Conservation (phyloP, 2,113 vertebrate species). For the Rattus rattus region DNA sequence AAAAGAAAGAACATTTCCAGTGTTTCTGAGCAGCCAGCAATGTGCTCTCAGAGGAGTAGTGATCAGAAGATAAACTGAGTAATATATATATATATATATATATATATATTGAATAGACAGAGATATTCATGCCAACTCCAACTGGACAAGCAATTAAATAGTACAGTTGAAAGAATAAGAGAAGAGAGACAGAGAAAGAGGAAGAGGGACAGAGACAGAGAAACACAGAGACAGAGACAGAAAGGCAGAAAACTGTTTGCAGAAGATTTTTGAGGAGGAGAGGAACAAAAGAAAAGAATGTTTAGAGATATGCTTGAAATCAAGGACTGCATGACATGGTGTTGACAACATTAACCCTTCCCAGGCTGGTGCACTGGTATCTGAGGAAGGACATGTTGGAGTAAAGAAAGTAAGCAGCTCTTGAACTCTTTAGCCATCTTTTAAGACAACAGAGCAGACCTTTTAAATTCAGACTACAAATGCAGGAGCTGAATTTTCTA, state of each 20-base stretch:
- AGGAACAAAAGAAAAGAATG: not conserved
- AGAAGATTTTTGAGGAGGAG: not conserved
- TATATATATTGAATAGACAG: no score
- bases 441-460: not conserved
- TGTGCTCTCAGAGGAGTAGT: not conserved
- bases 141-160: not conserved
- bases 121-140: not conserved
- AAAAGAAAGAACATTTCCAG: not conserved
- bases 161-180: not conserved
- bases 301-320: not conserved
- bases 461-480: not conserved
- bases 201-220: rapidly evolving
- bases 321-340: not conserved
- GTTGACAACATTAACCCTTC: not conserved
- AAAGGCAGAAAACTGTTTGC: no score
- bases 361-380: not conserved
- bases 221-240: not conserved
- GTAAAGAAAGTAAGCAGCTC: not conserved
- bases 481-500: not conserved
- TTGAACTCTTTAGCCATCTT: not conserved
- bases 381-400: not conserved
- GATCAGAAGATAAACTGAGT: not conserved
- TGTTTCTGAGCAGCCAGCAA: not conserved
- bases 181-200: not conserved
- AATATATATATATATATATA: no score